Conservation (phyloP, 2,888 invertebrate genomes). For the Luffia ferchaultella region DNA sequence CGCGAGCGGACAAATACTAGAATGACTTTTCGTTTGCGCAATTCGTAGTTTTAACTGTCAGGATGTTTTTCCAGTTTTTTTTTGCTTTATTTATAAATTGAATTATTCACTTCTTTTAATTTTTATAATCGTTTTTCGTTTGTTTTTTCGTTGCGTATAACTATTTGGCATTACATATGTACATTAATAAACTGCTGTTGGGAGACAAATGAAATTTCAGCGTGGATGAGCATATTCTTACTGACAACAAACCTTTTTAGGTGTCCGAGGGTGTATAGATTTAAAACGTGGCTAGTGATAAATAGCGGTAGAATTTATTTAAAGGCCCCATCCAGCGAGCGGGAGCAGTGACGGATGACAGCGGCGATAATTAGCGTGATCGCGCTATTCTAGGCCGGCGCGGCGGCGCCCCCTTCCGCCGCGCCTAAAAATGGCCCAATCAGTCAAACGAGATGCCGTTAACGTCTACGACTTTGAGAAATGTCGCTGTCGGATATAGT, state of each 20-base stretch:
- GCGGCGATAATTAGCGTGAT: constrained; percentile 56
- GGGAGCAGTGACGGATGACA: constrained; percentile 29
- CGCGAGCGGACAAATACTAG: too few relatives aligned
- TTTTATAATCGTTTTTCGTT: too few relatives aligned
- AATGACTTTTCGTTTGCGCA: too few relatives aligned
- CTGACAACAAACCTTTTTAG: not conserved
- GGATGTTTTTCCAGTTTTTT: too few relatives aligned
- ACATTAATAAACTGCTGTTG: too few relatives aligned
- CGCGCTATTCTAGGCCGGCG: constrained; percentile 42
- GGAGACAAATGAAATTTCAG: too few relatives aligned
- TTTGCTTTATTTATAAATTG: too few relatives aligned
- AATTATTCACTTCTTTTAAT: too few relatives aligned
- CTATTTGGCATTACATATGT: too few relatives aligned
- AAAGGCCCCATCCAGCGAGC: constrained; percentile 20
- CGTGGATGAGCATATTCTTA: too few relatives aligned
- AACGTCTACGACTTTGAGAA: not conserved
- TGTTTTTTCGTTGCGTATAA: too few relatives aligned
- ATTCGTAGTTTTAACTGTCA: too few relatives aligned
- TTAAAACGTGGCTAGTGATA: constrained; percentile 16
- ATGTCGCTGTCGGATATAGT: constrained; percentile 2
- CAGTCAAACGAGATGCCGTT: constrained; percentile 36
- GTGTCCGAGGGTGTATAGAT: not conserved
- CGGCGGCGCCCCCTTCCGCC: constrained; percentile 29
- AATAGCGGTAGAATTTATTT: constrained; percentile 38
- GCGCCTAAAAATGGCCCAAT: constrained; percentile 59